Conservation (phyloP, 2,888 invertebrate genomes). For the Callyntrura sp. region DNA sequence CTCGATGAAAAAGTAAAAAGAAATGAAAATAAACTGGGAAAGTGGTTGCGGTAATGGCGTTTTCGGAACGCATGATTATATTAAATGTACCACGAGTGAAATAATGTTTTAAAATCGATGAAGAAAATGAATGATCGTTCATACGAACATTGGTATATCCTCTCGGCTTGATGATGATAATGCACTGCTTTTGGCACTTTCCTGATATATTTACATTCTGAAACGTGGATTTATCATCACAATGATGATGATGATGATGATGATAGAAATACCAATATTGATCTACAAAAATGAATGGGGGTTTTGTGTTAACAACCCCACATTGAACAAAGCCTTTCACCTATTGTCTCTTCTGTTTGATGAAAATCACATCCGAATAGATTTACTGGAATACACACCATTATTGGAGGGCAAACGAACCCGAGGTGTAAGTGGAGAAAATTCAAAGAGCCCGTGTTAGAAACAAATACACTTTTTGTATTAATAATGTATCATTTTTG, state of each 20-base stretch:
- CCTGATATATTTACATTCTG: background rate
- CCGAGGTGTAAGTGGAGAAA: background rate
- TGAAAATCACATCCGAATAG: background rate
- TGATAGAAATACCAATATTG: slow-evolving; percentile 56
- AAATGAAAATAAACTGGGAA: too few species aligned
- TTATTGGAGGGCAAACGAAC: background rate
- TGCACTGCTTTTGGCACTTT: slow-evolving; percentile 38
- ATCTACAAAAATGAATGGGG: slow-evolving; percentile 35
- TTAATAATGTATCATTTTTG: slow-evolving; percentile 41
- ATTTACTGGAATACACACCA: background rate
- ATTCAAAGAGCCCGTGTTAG: slow-evolving; percentile 6
- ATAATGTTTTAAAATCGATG: too few species aligned
- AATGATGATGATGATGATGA: background rate
- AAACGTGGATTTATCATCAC: too few species aligned
- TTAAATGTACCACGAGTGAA: background rate
- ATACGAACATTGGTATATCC: background rate
- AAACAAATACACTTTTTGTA: background rate
- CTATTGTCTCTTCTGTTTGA: slow-evolving; percentile 17
- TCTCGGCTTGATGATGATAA: slow-evolving; percentile 4
- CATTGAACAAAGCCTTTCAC: slow-evolving; percentile 37
- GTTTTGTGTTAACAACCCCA: slow-evolving; percentile 35
- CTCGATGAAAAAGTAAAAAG: too few species aligned
- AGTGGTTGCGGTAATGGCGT: too few species aligned
- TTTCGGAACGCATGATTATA: background rate
- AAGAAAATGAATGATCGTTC: slow-evolving; percentile 46